Evolutionary conservation across 2,888 invertebrate species (phyloP).

Genomic region (Leucophenga montana): DNA sequence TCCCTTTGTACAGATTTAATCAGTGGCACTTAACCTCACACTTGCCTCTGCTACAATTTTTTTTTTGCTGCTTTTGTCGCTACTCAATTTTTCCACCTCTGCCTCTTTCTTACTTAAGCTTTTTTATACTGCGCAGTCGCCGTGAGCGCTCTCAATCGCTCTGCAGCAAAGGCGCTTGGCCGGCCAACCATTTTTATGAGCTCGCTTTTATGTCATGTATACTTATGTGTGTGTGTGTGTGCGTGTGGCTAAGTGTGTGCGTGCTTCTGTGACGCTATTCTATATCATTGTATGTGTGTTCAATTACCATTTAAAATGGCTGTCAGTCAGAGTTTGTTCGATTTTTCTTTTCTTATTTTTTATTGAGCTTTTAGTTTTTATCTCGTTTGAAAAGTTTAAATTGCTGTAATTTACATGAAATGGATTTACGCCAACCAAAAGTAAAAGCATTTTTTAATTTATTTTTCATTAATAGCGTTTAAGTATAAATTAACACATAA

Average conservation of each 20-base stretch:
- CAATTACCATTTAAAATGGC: constrained; percentile 69
- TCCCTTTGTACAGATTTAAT: constrained; percentile 58
- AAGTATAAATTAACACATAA: constrained; percentile 19
- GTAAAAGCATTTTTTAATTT: neutral
- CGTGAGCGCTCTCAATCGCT: constrained; percentile 46
- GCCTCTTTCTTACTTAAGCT: constrained; percentile 31
- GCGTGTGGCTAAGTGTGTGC: constrained; percentile 34
- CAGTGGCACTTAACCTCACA: constrained; percentile 64
- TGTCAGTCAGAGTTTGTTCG: constrained; percentile 58
- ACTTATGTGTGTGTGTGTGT: constrained; percentile 29
- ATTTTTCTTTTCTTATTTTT: constrained; percentile 49
- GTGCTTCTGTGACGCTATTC: no score
- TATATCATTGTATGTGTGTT: constrained; percentile 44
- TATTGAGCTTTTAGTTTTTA: constrained; percentile 66
- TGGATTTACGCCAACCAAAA: constrained; percentile 30
- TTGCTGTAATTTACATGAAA: constrained; percentile 55
- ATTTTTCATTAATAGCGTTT: constrained; percentile 3
- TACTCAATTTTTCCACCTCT: constrained; percentile 30
- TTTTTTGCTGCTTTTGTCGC: constrained; percentile 27
- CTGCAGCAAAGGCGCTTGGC: neutral
- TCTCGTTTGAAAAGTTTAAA: constrained; percentile 62
- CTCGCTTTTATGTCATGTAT: constrained; percentile 27
- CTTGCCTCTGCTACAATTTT: constrained; percentile 48
- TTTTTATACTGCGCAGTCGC: constrained; percentile 55
- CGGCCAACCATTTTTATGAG: constrained; percentile 12